phyloP scores from a whole-genome alignment of 2,113 vertebrate species.

The Anhinga rufa region DNA sequence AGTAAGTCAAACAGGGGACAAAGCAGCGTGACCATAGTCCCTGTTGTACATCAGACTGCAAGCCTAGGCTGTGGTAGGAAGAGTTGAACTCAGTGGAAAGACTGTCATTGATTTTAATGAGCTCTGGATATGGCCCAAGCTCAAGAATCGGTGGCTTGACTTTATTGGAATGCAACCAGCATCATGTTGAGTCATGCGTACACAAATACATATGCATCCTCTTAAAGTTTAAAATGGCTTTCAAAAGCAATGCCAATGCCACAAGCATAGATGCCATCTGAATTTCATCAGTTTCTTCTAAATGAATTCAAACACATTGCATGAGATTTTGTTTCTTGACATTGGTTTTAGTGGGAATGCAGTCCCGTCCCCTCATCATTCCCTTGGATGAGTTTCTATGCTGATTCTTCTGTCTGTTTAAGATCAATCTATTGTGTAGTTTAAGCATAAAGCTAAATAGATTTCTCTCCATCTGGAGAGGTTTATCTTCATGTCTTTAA shows the following conservation, averaged over 20 bases:
- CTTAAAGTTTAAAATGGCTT: neutral
- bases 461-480: neutral
- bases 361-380: neutral
- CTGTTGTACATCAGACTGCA: neutral
- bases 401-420: neutral
- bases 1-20: neutral
- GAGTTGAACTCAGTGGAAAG: neutral
- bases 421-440: neutral
- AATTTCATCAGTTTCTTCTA: neutral
- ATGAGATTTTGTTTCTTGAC: neutral
- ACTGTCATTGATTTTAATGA: neutral
- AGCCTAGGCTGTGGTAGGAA: neutral
- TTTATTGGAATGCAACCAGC: conserved; percentile 32
- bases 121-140: neutral
- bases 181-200: neutral
- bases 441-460: neutral
- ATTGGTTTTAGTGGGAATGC: neutral
- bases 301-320: neutral
- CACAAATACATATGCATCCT: neutral
- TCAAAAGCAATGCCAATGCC: neutral
- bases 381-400: neutral
- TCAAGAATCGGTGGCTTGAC: neutral
- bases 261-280: neutral
- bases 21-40: neutral
- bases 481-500: neutral